Evolutionary conservation across 2,888 invertebrate species (phyloP).

Genomic region (Biston stratarius): DNA sequence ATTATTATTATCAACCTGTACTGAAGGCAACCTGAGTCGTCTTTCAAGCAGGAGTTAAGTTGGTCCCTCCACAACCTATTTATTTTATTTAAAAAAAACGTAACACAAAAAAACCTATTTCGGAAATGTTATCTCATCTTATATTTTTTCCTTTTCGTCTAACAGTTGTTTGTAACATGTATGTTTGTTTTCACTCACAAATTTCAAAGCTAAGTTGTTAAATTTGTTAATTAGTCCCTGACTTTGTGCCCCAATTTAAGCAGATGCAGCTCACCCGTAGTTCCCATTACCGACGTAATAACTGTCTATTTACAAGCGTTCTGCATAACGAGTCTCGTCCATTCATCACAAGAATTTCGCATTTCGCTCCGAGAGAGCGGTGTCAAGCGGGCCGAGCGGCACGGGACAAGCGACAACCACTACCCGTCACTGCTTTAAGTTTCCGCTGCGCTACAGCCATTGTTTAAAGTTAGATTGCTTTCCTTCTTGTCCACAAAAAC

Average conservation of each 20-base stretch:
- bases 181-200: too few species aligned
- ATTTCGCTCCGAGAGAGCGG: slow-evolving; percentile 17
- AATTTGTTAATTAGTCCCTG: slow-evolving; percentile 6
- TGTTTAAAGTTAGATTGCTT: slow-evolving; percentile 75
- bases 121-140: too few species aligned
- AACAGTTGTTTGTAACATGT: too few species aligned
- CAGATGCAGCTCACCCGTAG: slow-evolving; percentile 30
- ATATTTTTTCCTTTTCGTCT: too few species aligned
- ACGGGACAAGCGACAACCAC: slow-evolving; percentile 38
- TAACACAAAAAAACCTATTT: too few species aligned
- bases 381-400: slow-evolving; percentile 12
- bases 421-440: slow-evolving; percentile 19
- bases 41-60: too few species aligned
- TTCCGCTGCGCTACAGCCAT: slow-evolving; percentile 53
- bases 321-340: slow-evolving; percentile 32
- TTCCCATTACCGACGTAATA: slow-evolving; percentile 36
- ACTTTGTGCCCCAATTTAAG: slow-evolving; percentile 24
- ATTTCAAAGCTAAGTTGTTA: background rate
- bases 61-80: too few species aligned
- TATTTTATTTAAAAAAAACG: too few species aligned
- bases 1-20: too few species aligned
- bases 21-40: too few species aligned
- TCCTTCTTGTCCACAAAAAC: slow-evolving; percentile 47
- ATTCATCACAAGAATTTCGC: slow-evolving; percentile 33
- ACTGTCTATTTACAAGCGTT: slow-evolving; percentile 35